phyloP scores from a whole-genome alignment of 2,113 vertebrate genomes.

The Silurus glanis region DNA sequence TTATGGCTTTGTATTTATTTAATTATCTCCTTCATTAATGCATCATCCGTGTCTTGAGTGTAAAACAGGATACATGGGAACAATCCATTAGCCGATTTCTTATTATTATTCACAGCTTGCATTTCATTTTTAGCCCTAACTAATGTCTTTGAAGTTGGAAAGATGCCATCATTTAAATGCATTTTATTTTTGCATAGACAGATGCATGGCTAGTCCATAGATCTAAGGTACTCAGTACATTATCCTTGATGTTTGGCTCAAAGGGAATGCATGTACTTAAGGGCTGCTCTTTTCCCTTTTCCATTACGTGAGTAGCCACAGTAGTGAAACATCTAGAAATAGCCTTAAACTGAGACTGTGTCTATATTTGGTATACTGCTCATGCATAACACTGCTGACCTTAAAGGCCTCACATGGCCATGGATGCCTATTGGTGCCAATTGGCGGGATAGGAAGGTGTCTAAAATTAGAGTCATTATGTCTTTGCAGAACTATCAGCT shows the following conservation, averaged over 20 bases:
- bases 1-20: too few species aligned
- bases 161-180: neutral
- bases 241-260: conserved; percentile 2
- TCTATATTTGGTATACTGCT: conserved; percentile 32
- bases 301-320: conserved; percentile 12
- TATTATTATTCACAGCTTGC: neutral
- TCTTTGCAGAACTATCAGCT: conserved; percentile 45
- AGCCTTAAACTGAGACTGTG: conserved; percentile 9
- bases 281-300: conserved; percentile 1
- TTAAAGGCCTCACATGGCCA: conserved; percentile 33
- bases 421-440: conserved; percentile 43
- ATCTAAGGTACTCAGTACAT: conserved; percentile 13
- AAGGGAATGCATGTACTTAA: conserved; percentile 13
- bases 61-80: conserved; percentile 38
- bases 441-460: conserved; percentile 44
- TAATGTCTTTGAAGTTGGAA: conserved; percentile 9
- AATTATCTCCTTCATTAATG: too few species aligned
- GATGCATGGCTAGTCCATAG: neutral
- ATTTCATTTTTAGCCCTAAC: neutral
- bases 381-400: conserved; percentile 38
- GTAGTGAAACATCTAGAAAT: neutral
- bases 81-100: neutral
- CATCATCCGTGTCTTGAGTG: too few species aligned
- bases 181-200: neutral
- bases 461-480: conserved; percentile 57